Conservation (phyloP, 2,113 vertebrate genomes). For the Catharus bicknelli region DNA sequence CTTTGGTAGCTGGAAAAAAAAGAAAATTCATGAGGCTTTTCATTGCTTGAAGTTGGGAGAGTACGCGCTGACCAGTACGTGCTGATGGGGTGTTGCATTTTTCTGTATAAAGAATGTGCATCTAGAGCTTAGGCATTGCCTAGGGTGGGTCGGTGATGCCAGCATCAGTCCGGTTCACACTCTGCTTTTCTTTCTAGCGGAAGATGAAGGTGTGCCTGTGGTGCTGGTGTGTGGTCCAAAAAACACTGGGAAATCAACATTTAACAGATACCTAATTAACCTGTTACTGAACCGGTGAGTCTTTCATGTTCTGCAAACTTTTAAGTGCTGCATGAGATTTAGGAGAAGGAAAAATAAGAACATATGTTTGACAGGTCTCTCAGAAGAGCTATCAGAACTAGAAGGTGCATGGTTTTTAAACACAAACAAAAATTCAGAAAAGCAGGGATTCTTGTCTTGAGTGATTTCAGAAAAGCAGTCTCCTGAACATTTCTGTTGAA, state of each 20-base stretch:
- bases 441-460: background rate
- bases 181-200: constrained; percentile 69
- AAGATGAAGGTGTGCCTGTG: constrained; percentile 84
- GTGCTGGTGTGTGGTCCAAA: constrained; percentile 88
- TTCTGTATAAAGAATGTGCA: accelerated
- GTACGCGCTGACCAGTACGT: accelerated
- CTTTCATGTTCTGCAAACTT: accelerated
- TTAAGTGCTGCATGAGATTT: background rate
- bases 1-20: background rate
- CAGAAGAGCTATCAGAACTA: background rate
- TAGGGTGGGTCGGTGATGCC: background rate
- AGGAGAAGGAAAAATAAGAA: background rate
- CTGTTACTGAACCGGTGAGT: constrained; percentile 89
- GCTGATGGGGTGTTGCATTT: accelerated
- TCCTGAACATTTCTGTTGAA: background rate
- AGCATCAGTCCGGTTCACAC: accelerated
- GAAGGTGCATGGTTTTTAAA: background rate
- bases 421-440: background rate
- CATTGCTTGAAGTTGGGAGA: accelerated
- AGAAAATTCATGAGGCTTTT: accelerated
- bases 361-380: background rate
- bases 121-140: accelerated
- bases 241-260: constrained; percentile 91
- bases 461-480: background rate
- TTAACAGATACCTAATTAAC: constrained; percentile 89